phyloP scores from a whole-genome alignment of 2,888 invertebrate species.

The Osmoderma eremita region DNA sequence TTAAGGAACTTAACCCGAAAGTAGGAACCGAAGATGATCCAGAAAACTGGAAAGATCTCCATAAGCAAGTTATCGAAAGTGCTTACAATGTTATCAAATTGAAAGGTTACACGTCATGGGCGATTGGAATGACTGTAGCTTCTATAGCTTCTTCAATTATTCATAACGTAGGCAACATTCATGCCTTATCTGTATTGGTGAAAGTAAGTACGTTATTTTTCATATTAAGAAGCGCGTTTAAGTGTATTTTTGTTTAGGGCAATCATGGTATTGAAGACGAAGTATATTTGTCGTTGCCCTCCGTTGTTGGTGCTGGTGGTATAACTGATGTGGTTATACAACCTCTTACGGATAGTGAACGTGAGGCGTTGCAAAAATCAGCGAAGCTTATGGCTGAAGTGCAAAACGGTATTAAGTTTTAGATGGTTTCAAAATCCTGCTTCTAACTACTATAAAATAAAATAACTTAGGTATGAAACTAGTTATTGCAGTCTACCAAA shows the following conservation, averaged over 20 bases:
- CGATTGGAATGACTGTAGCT: conserved; percentile 83
- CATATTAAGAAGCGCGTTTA: neutral
- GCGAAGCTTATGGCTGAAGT: conserved; percentile 62
- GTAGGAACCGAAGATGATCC: conserved; percentile 78
- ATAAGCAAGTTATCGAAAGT: conserved; percentile 84
- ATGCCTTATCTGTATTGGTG: conserved; percentile 81
- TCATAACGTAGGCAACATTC: conserved; percentile 78
- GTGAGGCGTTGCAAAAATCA: conserved; percentile 71
- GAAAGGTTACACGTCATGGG: conserved; percentile 94
- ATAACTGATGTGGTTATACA: conserved; percentile 79
- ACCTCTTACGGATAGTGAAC: conserved; percentile 73
- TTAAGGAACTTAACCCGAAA: conserved; percentile 79
- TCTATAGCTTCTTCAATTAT: conserved; percentile 66
- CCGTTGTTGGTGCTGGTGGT: conserved; percentile 78
- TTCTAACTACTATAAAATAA: too few species aligned
- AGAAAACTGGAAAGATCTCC: conserved; percentile 83
- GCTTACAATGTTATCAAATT: conserved; percentile 88
- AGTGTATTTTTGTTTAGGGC: conserved; percentile 68
- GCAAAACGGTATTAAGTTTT: conserved; percentile 45
- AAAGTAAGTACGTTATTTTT: conserved; percentile 66
- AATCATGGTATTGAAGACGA: conserved; percentile 83
- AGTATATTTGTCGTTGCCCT: conserved; percentile 87
- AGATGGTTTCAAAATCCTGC: neutral
- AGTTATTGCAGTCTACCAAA: too few species aligned
- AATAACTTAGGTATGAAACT: too few species aligned